Evolutionary conservation across 2,797 vertebrate species (phyloP).

Genomic region (Tokudaia muenninki): DNA sequence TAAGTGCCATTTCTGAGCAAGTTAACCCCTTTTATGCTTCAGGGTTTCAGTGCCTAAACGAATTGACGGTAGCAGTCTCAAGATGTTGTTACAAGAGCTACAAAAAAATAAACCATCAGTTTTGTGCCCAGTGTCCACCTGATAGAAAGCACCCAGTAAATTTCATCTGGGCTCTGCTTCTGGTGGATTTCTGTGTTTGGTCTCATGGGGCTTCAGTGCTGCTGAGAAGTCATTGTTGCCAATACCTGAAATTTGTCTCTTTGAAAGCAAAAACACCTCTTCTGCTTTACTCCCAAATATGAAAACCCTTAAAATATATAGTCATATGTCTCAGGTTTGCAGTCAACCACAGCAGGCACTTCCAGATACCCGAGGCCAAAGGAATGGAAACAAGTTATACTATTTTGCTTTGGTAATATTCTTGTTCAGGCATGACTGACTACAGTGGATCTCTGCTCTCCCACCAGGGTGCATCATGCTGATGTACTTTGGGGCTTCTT

Average conservation of each 20-base stretch:
- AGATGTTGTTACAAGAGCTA: constrained; percentile 15
- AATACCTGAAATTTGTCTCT: constrained; percentile 19
- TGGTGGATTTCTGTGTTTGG: neutral
- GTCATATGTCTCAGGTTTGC: neutral
- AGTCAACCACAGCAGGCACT: neutral
- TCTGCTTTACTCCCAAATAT: constrained; percentile 6
- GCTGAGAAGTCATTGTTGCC: neutral
- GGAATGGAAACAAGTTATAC: neutral
- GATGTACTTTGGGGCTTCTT: neutral
- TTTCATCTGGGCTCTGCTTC: neutral
- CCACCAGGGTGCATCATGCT: neutral
- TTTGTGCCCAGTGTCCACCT: neutral
- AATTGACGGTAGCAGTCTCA: neutral
- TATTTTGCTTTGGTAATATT: constrained; percentile 9
- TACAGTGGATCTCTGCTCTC: constrained; percentile 6
- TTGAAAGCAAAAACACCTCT: neutral
- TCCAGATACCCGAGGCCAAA: neutral
- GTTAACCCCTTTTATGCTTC: constrained; percentile 21
- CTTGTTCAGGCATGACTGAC: neutral
- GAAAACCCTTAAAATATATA: constrained; percentile 22
- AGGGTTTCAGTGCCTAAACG: constrained; percentile 33
- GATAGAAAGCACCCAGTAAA: neutral
- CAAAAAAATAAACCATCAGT: neutral
- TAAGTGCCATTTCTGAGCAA: constrained; percentile 14
- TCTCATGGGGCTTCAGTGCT: constrained; percentile 6